Evolutionary conservation across 1,140 invertebrate genomes (phyloP).

Genomic region (Cherax destructor): DNA sequence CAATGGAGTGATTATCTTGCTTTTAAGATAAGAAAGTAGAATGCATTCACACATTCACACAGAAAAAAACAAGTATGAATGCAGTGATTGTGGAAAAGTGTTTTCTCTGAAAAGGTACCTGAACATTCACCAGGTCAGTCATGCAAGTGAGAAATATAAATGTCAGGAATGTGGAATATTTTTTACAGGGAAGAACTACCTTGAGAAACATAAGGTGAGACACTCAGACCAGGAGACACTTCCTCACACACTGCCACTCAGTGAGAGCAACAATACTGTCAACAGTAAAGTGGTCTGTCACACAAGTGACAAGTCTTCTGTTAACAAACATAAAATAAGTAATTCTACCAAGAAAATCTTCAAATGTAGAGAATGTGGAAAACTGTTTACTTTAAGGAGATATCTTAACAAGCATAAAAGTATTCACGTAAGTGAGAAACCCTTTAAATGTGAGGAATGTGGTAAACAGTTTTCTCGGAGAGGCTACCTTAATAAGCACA

Average conservation of each 20-base stretch:
- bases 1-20: no score
- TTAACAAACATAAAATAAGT: neutral
- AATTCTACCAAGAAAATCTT: conserved; percentile 4
- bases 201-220: neutral
- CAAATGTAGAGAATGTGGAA: conserved; percentile 6
- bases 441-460: conserved; percentile 15
- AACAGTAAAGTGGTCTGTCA: neutral
- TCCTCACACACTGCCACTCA: no score
- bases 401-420: conserved; percentile 3
- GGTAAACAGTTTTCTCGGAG: conserved; percentile 7
- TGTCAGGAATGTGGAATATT: conserved; percentile 7
- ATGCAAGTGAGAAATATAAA: conserved; percentile 11
- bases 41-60: no score
- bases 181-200: conserved; percentile 13
- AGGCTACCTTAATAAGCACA: conserved; percentile 11
- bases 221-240: neutral
- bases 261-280: neutral
- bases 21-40: neutral
- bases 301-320: neutral
- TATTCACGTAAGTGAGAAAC: conserved; percentile 2
- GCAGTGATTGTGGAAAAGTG: neutral
- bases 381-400: neutral
- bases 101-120: conserved; percentile 22
- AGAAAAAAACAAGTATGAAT: neutral
- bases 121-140: neutral